phyloP scores from a whole-genome alignment of 2,113 vertebrate genomes.

The Alethe castanea region DNA sequence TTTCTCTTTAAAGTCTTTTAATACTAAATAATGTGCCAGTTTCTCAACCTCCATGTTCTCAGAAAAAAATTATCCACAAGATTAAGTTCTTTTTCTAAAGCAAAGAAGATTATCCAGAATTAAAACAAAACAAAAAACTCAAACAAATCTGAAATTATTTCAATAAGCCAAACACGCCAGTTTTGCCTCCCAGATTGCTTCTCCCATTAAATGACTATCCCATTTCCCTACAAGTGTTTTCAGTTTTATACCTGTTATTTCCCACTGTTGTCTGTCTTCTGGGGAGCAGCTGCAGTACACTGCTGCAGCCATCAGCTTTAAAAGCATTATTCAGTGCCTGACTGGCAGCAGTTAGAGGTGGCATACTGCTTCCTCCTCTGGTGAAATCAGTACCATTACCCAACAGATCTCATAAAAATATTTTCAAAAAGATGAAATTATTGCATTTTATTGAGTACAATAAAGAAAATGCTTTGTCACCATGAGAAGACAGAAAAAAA shows the following conservation, averaged over 20 bases:
- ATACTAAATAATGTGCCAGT: background rate
- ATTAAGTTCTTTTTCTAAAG: background rate
- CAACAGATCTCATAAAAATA: background rate
- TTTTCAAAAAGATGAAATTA: background rate
- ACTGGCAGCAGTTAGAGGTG: background rate
- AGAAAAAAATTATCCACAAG: background rate
- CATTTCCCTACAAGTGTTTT: background rate
- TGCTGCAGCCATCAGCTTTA: background rate
- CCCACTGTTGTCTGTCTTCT: background rate
- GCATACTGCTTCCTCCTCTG: background rate
- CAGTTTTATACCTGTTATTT: background rate
- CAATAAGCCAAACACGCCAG: background rate
- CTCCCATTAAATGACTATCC: background rate
- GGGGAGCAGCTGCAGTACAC: background rate
- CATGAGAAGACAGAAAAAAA: background rate
- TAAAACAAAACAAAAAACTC: background rate
- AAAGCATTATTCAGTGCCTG: background rate
- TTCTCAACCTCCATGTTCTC: background rate
- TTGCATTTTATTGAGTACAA: background rate
- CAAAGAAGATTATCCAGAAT: background rate
- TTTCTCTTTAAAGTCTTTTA: background rate
- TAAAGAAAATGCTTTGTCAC: background rate
- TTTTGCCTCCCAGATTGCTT: background rate
- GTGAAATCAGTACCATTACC: background rate
- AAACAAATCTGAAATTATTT: background rate